phyloP scores from a whole-genome alignment of 2,888 invertebrate species.

The Blastobasis lacticolella region DNA sequence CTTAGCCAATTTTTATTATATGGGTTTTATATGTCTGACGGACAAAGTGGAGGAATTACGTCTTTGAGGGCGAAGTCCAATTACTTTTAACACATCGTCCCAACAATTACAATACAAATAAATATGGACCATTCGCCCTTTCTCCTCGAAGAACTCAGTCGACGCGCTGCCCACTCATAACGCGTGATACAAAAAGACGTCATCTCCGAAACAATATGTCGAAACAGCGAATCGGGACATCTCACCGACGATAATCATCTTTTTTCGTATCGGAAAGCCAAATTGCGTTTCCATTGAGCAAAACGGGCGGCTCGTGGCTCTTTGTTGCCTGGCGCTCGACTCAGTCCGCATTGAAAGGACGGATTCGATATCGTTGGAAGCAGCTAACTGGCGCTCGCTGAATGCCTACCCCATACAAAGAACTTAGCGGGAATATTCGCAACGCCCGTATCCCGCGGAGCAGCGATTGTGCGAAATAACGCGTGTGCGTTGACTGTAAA shows the following conservation, averaged over 20 bases:
- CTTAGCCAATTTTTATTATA: too few relatives aligned
- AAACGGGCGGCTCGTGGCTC: conserved; percentile 43
- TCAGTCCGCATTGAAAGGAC: conserved; percentile 45
- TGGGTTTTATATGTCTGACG: too few relatives aligned
- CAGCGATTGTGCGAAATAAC: conserved; percentile 2
- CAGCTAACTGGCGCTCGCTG: conserved; percentile 45
- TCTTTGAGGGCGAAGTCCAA: too few relatives aligned
- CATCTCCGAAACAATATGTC: background rate
- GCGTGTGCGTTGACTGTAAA: too few relatives aligned
- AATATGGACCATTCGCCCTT: too few relatives aligned
- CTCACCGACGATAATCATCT: conserved; percentile 19
- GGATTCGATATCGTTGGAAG: conserved; percentile 46
- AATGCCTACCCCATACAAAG: conserved; percentile 46
- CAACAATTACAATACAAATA: too few relatives aligned
- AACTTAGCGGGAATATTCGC: conserved; percentile 37
- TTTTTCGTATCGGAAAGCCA: conserved; percentile 37
- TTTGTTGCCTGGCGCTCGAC: conserved; percentile 42
- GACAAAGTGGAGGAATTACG: too few relatives aligned
- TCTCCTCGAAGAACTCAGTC: too few relatives aligned
- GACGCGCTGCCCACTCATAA: too few relatives aligned
- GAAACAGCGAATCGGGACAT: background rate
- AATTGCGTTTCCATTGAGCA: conserved; percentile 49
- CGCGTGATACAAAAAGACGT: background rate
- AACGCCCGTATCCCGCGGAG: conserved; percentile 21
- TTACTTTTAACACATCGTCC: too few relatives aligned